phyloP scores from a whole-genome alignment of 2,797 vertebrate species.

The Megaceryle alcyon region DNA sequence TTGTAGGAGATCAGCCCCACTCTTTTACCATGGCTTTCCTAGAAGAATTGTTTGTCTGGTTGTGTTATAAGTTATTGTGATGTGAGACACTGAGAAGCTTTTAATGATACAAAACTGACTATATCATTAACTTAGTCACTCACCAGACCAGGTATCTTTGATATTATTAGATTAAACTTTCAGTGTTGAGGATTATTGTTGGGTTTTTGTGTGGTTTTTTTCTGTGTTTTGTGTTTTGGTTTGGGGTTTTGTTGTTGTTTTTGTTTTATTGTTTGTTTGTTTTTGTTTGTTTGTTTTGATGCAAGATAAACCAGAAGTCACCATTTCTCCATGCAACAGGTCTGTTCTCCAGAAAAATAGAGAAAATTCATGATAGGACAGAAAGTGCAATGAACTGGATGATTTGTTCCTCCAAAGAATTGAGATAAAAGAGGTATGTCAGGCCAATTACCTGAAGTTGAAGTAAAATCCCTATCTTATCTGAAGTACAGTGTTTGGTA shows the following conservation, averaged over 20 bases:
- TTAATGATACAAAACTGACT: neutral
- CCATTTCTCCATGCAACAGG: neutral
- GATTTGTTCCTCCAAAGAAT: neutral
- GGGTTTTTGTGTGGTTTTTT: no score
- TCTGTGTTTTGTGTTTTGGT: no score
- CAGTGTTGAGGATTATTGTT: neutral
- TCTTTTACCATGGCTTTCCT: neutral
- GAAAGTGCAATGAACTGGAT: neutral
- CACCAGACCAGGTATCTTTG: neutral
- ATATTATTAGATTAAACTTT: neutral
- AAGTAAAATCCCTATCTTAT: neutral
- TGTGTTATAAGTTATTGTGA: neutral
- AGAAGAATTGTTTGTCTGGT: neutral
- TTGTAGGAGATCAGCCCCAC: no score
- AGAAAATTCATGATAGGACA: neutral
- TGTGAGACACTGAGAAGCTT: neutral
- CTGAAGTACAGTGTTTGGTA: neutral
- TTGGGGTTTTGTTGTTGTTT: neutral
- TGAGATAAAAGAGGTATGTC: neutral
- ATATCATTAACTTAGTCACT: neutral
- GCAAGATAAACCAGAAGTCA: neutral
- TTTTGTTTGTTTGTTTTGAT: neutral
- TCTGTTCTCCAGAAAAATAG: neutral
- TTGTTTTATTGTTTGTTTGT: neutral
- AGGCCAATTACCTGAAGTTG: neutral